Conservation (phyloP, 2,888 invertebrate genomes). For the Drosophila colorata region DNA sequence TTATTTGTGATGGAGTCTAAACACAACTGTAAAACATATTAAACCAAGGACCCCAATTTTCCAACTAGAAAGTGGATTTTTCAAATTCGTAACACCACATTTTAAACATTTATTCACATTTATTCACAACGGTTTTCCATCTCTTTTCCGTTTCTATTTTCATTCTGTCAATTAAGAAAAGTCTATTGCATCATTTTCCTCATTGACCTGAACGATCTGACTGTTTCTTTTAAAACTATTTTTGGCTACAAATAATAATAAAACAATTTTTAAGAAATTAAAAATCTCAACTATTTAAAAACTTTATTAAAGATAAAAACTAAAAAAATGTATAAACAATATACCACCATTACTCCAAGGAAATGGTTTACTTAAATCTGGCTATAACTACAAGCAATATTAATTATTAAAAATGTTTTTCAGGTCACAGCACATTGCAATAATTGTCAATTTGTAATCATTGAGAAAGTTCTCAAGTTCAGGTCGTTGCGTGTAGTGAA, state of each 20-base stretch:
- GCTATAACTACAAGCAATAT: not conserved
- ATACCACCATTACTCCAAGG: not conserved
- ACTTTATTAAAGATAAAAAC: not conserved
- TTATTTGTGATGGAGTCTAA: no score
- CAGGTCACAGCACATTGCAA: conserved; percentile 15
- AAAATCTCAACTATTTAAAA: no score
- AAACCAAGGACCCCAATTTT: no score
- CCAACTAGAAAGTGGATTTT: not conserved
- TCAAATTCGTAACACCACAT: not conserved
- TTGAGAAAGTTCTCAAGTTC: conserved; percentile 23
- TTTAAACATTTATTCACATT: not conserved
- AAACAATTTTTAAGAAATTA: no score
- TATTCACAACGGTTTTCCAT: not conserved
- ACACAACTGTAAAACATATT: no score
- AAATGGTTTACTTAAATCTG: not conserved
- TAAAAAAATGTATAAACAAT: not conserved
- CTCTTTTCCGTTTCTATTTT: not conserved
- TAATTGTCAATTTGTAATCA: conserved; percentile 25
- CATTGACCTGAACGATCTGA: no score
- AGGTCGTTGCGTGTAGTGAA: conserved; percentile 45
- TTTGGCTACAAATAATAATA: no score
- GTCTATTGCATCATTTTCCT: no score
- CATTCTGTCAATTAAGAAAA: not conserved
- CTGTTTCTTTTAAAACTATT: no score
- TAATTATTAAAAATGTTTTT: not conserved